Base-by-base conservation (phyloP, 2,888 invertebrate species). In the Pachydiplax longipennis region DNA sequence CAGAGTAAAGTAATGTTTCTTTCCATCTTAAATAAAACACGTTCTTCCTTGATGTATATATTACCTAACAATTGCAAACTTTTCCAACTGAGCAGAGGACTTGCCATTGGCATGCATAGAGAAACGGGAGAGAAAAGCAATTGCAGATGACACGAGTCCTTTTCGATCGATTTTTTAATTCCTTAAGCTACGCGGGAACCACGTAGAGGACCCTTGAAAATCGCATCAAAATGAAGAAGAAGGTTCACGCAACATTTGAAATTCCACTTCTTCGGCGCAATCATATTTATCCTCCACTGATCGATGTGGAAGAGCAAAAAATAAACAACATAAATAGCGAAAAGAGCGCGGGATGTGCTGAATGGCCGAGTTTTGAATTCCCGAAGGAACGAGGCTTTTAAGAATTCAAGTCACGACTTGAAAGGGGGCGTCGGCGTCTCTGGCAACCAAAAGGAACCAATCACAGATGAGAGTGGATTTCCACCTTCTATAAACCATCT, bases 361-460 rank as follows among this genome's bases (percentile, higher is more conserved):
- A 25, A 80, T 80, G 5, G 12, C 18, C 37, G 37, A 15, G n/a
- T 80, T 18, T 5, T 31, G 12, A 18, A 31, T 48, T 22, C 87
- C 87, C n/a, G 37, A 65, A 87, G 87, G 87, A 31, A 65, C 22
- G 87, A 37, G 65, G 87, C 87, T 87, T 87, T 87, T 87, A 87
- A 87, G 87, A 87, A 87, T 87, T 87, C 87, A 87, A 87, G 87
- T 87, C 87, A 65, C 87, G 87, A 87, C 37, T 58, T 4, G 53
- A 12, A 35, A 37, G 58, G 35, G 35, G 22, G 58, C n/a, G 25
- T 53, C 35, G 83, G 58, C n/a, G 25, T 53, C 18, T 61, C 48
- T 61, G 83, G 35, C 58, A 83, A 83, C 58, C 83, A 35, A 73
- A 61, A 65, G 87, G 87, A 87, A 87, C 87, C 87, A 87, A 87